Conservation (phyloP, 2,888 invertebrate species). For the Stratiomys singularior region DNA sequence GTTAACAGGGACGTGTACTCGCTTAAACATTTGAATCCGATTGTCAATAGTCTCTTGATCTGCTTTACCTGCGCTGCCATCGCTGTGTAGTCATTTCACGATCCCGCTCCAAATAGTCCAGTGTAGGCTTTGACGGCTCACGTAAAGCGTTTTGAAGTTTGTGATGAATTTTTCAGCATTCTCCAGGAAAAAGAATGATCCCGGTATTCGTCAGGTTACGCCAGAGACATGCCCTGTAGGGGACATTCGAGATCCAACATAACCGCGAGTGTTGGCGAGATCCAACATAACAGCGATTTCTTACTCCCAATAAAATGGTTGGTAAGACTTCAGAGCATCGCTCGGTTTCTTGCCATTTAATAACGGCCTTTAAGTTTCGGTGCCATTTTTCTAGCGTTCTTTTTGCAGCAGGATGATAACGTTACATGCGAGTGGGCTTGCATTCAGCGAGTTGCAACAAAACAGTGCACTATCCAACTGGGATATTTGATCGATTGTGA, state of each 20-base stretch:
- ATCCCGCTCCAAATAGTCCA: neutral
- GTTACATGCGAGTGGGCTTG: slow-evolving; percentile 18
- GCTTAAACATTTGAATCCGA: no score
- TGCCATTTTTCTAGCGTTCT: slow-evolving; percentile 45
- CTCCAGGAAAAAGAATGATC: neutral
- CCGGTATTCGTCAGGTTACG: slow-evolving; percentile 23
- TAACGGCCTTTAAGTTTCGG: slow-evolving; percentile 30
- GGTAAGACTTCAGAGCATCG: slow-evolving; percentile 28
- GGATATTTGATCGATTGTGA: slow-evolving; percentile 22
- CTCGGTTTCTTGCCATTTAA: slow-evolving; percentile 12
- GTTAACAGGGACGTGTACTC: no score
- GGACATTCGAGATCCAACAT: neutral
- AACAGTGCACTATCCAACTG: slow-evolving; percentile 39
- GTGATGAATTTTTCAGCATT: neutral
- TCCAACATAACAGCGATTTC: neutral
- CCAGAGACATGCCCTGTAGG: slow-evolving; percentile 13
- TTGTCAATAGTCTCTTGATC: no score
- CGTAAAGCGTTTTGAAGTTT: neutral
- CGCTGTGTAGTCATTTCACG: neutral
- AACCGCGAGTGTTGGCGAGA: neutral
- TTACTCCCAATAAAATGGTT: slow-evolving; percentile 8
- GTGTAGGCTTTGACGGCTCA: no score
- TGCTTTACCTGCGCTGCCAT: neutral
- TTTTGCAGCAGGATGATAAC: slow-evolving; percentile 43
- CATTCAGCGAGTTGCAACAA: neutral